These are phyloP conservation scores for Watsonalla binaria DNA, from an alignment of 2,888 invertebrate genomes.

Conservation along the genomic window DNA sequence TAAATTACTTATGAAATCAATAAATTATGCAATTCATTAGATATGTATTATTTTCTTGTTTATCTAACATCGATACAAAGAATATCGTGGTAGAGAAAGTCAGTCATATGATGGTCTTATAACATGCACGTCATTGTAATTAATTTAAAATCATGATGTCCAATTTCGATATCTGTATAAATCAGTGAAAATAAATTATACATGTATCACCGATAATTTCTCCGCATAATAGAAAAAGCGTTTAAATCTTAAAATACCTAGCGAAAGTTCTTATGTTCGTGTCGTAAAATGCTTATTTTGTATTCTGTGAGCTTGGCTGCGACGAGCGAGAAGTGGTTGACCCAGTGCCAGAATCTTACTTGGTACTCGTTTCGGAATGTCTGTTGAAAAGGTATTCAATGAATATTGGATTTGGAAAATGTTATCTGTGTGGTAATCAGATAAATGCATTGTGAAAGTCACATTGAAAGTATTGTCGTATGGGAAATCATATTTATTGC, in stretches of 20 bases:
- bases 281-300: neutral
- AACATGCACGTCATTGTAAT: neutral
- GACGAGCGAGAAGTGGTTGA: slow-evolving; percentile 5
- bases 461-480: no score
- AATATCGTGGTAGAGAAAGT: neutral
- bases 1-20: no score
- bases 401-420: neutral
- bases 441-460: no score
- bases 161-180: neutral
- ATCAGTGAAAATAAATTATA: neutral
- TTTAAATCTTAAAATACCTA: neutral
- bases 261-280: neutral
- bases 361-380: neutral
- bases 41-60: no score
- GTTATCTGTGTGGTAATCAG: no score
- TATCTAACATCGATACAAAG: neutral
- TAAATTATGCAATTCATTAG: no score
- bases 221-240: neutral
- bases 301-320: neutral
- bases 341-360: slow-evolving; percentile 4
- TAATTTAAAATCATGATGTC: neutral
- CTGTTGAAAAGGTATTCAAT: neutral
- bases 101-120: neutral
- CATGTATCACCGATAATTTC: neutral
- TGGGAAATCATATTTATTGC: no score